Evolutionary conservation across 2,797 vertebrate genomes (phyloP).

Genomic region (Crocodylus rhombifer): DNA sequence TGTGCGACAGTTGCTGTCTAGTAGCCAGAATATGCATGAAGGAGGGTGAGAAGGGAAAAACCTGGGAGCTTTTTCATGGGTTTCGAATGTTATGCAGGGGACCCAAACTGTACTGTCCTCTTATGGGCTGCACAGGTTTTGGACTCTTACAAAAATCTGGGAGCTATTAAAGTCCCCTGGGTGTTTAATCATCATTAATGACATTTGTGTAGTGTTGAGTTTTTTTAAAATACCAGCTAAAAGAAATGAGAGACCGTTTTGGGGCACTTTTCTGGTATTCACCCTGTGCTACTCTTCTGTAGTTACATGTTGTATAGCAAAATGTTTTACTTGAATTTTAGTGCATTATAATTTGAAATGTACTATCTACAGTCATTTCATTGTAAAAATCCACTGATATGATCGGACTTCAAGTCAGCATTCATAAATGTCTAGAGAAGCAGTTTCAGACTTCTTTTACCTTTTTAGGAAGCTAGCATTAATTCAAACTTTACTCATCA

Average conservation of each 20-base stretch:
- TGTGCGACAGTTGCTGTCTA: neutral
- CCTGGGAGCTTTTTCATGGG: neutral
- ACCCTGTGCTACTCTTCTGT: neutral
- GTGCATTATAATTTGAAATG: neutral
- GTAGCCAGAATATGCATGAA: neutral
- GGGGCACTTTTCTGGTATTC: neutral
- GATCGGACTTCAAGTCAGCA: neutral
- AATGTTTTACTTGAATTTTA: neutral
- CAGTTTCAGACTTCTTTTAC: neutral
- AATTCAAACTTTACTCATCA: neutral
- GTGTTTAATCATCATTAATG: neutral
- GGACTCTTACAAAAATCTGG: neutral
- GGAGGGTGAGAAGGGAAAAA: neutral
- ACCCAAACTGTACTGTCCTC: neutral
- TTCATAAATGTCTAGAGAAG: neutral
- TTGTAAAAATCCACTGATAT: neutral
- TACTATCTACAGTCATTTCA: neutral
- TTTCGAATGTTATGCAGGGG: neutral
- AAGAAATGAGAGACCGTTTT: neutral
- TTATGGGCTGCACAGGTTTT: neutral
- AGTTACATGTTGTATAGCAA: neutral
- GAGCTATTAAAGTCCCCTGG: neutral
- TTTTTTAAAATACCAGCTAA: neutral
- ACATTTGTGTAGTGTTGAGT: neutral
- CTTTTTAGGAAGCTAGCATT: neutral